A percentile compares a stretch with the other conserved stretches of the same genome.
Conservation (phyloP, 2,888 invertebrate species). For the Danaus chrysippus region DNA sequence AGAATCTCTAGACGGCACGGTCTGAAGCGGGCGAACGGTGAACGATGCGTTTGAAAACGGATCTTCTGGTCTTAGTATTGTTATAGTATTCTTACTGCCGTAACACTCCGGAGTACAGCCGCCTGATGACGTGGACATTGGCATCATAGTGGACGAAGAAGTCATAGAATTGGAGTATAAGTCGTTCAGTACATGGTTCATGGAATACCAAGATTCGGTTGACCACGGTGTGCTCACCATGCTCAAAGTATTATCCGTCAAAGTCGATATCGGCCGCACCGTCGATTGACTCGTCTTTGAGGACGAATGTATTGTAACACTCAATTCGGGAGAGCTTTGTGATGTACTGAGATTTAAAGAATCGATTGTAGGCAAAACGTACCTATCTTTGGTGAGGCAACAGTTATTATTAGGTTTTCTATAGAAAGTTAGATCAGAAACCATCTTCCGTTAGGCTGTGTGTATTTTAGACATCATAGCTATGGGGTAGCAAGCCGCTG, state of each 20-base stretch:
- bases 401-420: neutral
- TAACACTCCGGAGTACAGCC: conserved; percentile 17
- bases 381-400: neutral
- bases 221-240: conserved; percentile 56
- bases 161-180: neutral
- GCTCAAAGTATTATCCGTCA: conserved; percentile 43
- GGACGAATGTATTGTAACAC: conserved; percentile 7
- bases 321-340: conserved; percentile 19
- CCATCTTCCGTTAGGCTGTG: conserved; percentile 40
- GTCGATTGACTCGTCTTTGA: conserved; percentile 13
- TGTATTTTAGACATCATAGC: conserved; percentile 59
- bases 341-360: conserved; percentile 15
- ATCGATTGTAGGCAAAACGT: neutral
- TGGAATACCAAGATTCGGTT: conserved; percentile 41
- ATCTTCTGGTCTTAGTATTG: conserved; percentile 11
- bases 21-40: neutral
- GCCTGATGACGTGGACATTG: conserved; percentile 38
- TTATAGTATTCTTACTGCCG: conserved; percentile 26
- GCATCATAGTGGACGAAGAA: conserved; percentile 28
- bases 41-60: conserved; percentile 9
- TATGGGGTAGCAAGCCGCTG: conserved; percentile 60
- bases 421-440: conserved; percentile 9
- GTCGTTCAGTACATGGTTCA: neutral
- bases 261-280: conserved; percentile 11
- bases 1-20: neutral